Evolutionary conservation across 2,113 vertebrate genomes (phyloP).

Genomic region (Cairina moschata): DNA sequence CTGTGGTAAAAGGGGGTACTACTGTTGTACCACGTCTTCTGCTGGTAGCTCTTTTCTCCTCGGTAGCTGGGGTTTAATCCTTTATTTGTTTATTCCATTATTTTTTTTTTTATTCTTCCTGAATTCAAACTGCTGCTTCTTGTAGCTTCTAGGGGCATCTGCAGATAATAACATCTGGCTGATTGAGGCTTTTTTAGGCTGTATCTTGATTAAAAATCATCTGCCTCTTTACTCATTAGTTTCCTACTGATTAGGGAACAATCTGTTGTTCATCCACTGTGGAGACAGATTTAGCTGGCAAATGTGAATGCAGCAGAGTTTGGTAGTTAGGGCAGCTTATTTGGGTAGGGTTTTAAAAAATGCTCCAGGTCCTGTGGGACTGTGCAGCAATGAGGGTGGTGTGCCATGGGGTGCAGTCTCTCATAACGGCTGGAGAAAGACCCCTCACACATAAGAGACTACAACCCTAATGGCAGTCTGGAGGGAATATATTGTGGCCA

Average conservation of each 20-base stretch:
- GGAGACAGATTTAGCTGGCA: not conserved
- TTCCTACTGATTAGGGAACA: not conserved
- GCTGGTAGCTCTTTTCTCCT: not conserved
- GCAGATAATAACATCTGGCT: not conserved
- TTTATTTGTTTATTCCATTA: not conserved
- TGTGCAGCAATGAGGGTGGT: not conserved
- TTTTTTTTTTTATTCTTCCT: not conserved
- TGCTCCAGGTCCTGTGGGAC: not conserved
- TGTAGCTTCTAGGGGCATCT: not conserved
- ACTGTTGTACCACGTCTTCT: not conserved
- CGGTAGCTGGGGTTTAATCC: not conserved
- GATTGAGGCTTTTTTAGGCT: not conserved
- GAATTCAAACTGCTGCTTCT: not conserved
- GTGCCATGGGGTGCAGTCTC: accelerated
- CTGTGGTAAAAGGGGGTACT: not conserved
- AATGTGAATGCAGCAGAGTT: not conserved
- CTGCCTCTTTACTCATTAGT: not conserved
- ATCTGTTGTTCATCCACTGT: not conserved
- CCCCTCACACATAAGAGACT: not conserved
- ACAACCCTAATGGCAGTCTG: not conserved
- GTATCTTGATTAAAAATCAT: not conserved
- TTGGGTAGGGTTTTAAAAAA: not conserved
- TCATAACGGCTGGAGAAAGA: not conserved
- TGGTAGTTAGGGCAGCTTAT: not conserved
- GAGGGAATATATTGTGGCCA: not conserved